Base-by-base conservation (phyloP, 2,113 vertebrate species). In the Lophotis ruficrista region DNA sequence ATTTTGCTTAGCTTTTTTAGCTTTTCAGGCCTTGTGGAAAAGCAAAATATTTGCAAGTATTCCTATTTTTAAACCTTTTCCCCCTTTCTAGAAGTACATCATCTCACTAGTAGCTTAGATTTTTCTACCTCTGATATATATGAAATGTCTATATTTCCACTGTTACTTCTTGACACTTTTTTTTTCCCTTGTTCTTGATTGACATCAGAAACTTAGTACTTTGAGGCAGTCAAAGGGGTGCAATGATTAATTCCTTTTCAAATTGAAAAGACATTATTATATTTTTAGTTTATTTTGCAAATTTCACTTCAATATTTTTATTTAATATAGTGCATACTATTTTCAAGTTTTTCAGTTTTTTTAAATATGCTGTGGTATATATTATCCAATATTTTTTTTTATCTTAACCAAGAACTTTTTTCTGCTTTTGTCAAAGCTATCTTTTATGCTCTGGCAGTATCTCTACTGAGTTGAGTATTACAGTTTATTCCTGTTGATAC, bases 181-280 rank as follows among this genome's bases (percentile, higher is more conserved):
- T 6, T 6, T 25, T 15, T 15, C 2, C 11, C 7, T 4, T 7
- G 3, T 0, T 9, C 12, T 60, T 68, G 41, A 51, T 20, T 73
- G 10, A 1, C 65, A 48, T 57, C 20, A 12, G 31, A 61, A 33
- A 18, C 25, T 35, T 54, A 33, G 18, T 80, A 60, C 6, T 86
- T 80, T 37, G 53, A 5, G 12, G 6, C 9, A 83, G 14, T 9
- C 24, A 45, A 23, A 89, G 16, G 7, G 7, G 2, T 72, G 8
- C 51, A 87, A n/a, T n/a, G 30, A 62, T 70, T 66, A 66, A 72
- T 87, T 87, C 12, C 18, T 83, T 76, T 69, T 60, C 10, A 81
- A 41, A 66, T 35, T 33, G 6, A 84, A 62, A 33, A 81, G 19
- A 1, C 2, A 6, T 57, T 73, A 56, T 33, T 83, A 17, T 73